These are phyloP conservation scores for Dolichomitus sp. DNA, from an alignment of 2,888 invertebrate genomes.

Conservation along the genomic window DNA sequence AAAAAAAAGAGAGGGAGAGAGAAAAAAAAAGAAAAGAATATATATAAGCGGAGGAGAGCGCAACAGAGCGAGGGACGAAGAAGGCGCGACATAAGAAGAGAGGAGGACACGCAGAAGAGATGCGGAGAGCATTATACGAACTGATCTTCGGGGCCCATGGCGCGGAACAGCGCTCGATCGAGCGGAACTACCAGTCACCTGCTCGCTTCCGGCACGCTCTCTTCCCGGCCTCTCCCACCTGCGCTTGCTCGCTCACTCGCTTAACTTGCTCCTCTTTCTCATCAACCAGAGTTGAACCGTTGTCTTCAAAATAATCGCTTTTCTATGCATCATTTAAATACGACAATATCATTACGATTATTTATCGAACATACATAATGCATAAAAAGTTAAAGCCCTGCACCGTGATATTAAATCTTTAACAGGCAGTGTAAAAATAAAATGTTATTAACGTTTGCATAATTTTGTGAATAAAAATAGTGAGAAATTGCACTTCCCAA, in stretches of 20 bases:
- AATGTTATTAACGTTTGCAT: too few relatives aligned
- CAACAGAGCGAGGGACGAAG: constrained; percentile 53
- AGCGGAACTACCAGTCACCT: constrained; percentile 86
- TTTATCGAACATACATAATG: too few relatives aligned
- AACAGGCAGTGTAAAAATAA: too few relatives aligned
- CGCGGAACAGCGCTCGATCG: constrained; percentile 86
- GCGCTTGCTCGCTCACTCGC: constrained; percentile 45
- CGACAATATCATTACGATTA: not conserved
- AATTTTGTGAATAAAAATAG: too few relatives aligned
- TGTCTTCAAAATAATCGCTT: not conserved
- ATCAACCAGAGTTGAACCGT: not conserved
- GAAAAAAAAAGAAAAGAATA: constrained; percentile 54
- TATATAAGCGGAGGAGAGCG: constrained; percentile 48
- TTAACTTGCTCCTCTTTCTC: constrained; percentile 27
- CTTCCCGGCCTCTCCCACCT: constrained; percentile 67
- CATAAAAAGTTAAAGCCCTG: too few relatives aligned
- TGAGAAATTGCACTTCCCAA: too few relatives aligned
- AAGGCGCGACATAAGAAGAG: constrained; percentile 41
- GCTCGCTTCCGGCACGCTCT: constrained; percentile 85
- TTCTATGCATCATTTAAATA: not conserved
- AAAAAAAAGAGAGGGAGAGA: not conserved
- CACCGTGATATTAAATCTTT: too few relatives aligned
- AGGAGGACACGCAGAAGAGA: constrained; percentile 55
- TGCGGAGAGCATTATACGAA: constrained; percentile 72
- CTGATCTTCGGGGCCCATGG: constrained; percentile 84